A percentile compares a stretch with the other conserved stretches of the same genome.
These are phyloP conservation scores for Platycheirus rosarum DNA, from an alignment of 2,888 invertebrate species.

Conservation along the genomic window DNA sequence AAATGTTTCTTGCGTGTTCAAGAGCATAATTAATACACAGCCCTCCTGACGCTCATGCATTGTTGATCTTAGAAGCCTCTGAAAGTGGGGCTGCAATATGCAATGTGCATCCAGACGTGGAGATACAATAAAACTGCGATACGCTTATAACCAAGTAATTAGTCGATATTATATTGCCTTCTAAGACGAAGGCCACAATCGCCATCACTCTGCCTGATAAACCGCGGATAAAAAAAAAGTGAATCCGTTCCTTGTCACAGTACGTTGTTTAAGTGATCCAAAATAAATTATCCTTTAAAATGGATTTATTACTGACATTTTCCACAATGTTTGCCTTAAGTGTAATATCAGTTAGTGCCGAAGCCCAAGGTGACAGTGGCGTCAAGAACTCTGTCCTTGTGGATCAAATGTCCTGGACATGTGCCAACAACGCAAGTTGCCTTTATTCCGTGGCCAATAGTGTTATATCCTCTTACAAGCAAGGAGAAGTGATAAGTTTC, in stretches of 20 bases:
- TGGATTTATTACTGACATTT: constrained; percentile 29
- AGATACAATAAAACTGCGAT: constrained; percentile 82
- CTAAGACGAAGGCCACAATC: constrained; percentile 57
- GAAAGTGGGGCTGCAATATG: constrained; percentile 41
- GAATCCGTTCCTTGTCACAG: constrained; percentile 9
- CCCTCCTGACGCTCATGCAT: constrained; percentile 17
- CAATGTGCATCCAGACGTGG: constrained; percentile 72
- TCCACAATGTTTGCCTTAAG: constrained; percentile 7
- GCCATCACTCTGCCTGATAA: constrained; percentile 30
- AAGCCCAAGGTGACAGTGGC: constrained; percentile 2
- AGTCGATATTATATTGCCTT: constrained; percentile 79
- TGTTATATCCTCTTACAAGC: constrained; percentile 83
- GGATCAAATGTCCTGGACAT: constrained; percentile 82
- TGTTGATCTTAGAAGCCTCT: constrained; percentile 39
- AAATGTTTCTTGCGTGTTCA: constrained; percentile 60
- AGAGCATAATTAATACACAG: constrained; percentile 30
- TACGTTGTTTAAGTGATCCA: too few species aligned
- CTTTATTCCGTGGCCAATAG: constrained; percentile 84
- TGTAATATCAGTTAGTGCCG: constrained; percentile 5
- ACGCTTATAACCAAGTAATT: constrained; percentile 80
- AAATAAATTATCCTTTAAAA: constrained; percentile 40
- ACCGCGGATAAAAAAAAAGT: constrained; percentile 35
- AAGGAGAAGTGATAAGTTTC: constrained; percentile 84
- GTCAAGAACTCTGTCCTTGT: constrained; percentile 78
- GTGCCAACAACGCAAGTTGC: constrained; percentile 86